Base-by-base conservation (phyloP, 1,140 invertebrate species). In the Amphibalanus amphitrite region DNA sequence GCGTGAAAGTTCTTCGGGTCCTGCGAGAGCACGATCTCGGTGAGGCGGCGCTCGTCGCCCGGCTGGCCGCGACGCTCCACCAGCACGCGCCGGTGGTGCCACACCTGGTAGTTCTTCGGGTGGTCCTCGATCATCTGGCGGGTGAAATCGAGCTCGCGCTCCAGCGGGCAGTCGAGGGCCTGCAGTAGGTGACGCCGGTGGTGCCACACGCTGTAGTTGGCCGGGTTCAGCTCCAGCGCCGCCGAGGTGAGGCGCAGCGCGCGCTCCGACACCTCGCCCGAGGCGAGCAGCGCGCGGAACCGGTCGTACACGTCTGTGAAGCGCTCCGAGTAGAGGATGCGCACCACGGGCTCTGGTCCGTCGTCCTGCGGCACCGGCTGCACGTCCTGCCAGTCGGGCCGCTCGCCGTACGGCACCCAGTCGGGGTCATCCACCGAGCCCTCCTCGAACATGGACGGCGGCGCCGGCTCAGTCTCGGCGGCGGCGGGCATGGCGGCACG, bases 1-100 rank as follows among this genome's bases (percentile, higher is more conserved):
- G 94, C 95, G 82, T 99, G 97, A 82, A 99, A 99, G 83, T 99
- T 99, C 82, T 99, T 99, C 1, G 91, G 86, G 82, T 99, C 97
- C 72, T 88, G 85, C 70, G 84, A 78, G 13, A 99, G 82, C 68
- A 96, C 88, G 59, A 83, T 82, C 74, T 87, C 85, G 25, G 93
- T 97, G 73, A 99, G 86, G 69, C 86, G 80, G 67, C 98, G 82
- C 78, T 99, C 97, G 68, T 86, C 82, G 25, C 83, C 85, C 0
- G 88, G 83, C 80, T 93, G 90, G 77, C 90, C 85, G 33, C 93
- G 80, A 89, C 88, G 90, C 78, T 96, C 91, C 0, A 98, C 89
- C 71, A 99, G 85, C 17, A 90, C 86, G 78, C 88, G 86, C 26
- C 93, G 83, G 78, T 97, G 93, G 82, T 97, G 92, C 93, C 87